Evolutionary conservation across 2,888 invertebrate species (phyloP), one percentile per base, ranked within the genome.

Genomic region (Eupithecia vulgata): DNA sequence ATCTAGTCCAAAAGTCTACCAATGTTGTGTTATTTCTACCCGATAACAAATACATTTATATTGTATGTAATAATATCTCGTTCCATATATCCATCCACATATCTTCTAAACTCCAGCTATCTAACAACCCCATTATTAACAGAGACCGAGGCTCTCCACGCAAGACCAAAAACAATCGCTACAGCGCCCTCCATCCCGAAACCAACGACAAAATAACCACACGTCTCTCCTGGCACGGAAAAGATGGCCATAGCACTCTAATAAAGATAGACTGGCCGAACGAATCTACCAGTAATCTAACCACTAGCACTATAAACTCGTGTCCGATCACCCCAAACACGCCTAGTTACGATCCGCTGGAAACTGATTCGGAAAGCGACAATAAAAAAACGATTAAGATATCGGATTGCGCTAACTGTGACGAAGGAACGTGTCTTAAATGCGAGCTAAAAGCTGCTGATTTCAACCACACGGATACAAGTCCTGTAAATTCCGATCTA

Each of bases 221-320:
- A 75, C 77, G 94, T 2, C 86, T 94, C 2, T 92, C 90, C 21
- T 94, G 94, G 94, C 94, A 92, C 75, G 93, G 94, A 0, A 91
- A 92, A 87, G 95, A 88, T 81, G 90, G 90, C 0, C 95, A 88
- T 83, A 93, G 94, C 0, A 95, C 94, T 0, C 78, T 94, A 0
- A 95, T 95, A 5, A 90, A 90, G 76, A 91, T 95, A 1, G 94
- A 94, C 75, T 95, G 94, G 94, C 93, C 94, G 0, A 80, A 84
- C 0, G 92, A 94, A 21, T 83, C 92, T 0, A 78, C 87, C 17
- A 88, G 89, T 17, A 91, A 90, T 52, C 76, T 92, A 0, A 93
- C 90, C 0, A 85, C 87, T 0, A 91, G 90, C 76, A 93, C 92
- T 0, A 73, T 91, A 0, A 91, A 90, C 37, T 91, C 92, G 1